These are phyloP conservation scores for Falco peregrinus DNA, from an alignment of 2,797 vertebrate genomes.

Conservation along the genomic window DNA sequence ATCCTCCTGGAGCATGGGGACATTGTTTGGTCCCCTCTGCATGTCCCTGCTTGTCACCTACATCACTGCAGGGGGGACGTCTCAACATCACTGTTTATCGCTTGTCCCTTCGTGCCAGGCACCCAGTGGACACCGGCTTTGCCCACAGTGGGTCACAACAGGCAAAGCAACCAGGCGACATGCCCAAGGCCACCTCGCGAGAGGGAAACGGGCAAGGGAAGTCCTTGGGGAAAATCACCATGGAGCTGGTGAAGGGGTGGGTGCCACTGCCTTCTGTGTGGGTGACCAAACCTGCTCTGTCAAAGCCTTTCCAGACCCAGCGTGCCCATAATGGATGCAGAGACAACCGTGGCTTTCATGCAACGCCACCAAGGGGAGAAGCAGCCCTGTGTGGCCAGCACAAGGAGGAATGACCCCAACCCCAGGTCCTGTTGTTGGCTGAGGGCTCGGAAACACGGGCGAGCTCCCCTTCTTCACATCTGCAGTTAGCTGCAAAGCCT, in stretches of 20 bases:
- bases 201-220: not conserved
- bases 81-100: fast-evolving
- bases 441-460: not conserved
- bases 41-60: not conserved
- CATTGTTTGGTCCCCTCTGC: not conserved
- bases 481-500: not conserved
- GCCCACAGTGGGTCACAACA: fast-evolving
- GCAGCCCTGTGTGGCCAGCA: not conserved
- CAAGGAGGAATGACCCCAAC: not conserved
- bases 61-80: not conserved
- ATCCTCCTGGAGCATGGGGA: not conserved
- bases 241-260: not conserved
- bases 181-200: not conserved
- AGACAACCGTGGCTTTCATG: not conserved
- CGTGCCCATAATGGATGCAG: not conserved
- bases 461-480: not conserved
- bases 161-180: fast-evolving
- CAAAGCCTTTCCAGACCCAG: not conserved
- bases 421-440: not conserved
- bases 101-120: no score
- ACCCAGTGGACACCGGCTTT: not conserved
- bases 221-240: not conserved
- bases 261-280: no score
- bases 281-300: not conserved
- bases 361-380: not conserved